Conservation (phyloP, 2,113 vertebrate genomes). For the Heterotilapia buettikoferi region DNA sequence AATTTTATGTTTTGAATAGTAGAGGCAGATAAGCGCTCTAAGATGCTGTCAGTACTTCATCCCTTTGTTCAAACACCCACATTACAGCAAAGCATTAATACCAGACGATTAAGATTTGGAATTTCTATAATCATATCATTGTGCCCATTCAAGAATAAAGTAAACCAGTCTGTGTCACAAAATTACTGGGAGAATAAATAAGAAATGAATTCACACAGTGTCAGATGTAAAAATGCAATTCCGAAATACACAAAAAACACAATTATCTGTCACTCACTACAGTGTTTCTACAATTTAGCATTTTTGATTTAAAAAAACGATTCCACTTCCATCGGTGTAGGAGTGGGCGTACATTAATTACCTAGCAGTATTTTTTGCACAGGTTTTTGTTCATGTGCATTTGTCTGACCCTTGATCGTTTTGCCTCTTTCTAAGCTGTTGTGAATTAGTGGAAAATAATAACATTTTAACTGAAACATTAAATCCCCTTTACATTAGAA, state of each 20-base stretch:
- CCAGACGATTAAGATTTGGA: neutral
- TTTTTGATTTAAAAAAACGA: fast-evolving
- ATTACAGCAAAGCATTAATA: neutral
- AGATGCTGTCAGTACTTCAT: neutral
- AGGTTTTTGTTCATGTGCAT: neutral
- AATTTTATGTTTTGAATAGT: neutral
- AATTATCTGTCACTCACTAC: neutral
- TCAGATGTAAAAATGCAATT: neutral
- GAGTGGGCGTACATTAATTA: neutral
- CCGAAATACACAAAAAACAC: neutral
- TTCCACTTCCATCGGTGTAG: no score
- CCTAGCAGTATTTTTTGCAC: neutral
- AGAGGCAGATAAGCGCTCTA: neutral
- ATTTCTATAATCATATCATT: neutral
- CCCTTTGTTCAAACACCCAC: neutral
- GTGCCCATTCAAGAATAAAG: neutral
- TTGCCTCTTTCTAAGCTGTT: neutral
- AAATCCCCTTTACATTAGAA: neutral
- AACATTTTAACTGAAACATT: neutral
- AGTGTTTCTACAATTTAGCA: fast-evolving
- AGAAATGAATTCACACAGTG: neutral
- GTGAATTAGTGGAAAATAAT: neutral
- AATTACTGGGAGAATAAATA: neutral
- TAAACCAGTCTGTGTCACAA: neutral
- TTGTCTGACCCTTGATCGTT: neutral